Evolutionary conservation across 2,113 vertebrate species (phyloP), one percentile per base, ranked within the genome.

Genomic region (Alligator sinensis): DNA sequence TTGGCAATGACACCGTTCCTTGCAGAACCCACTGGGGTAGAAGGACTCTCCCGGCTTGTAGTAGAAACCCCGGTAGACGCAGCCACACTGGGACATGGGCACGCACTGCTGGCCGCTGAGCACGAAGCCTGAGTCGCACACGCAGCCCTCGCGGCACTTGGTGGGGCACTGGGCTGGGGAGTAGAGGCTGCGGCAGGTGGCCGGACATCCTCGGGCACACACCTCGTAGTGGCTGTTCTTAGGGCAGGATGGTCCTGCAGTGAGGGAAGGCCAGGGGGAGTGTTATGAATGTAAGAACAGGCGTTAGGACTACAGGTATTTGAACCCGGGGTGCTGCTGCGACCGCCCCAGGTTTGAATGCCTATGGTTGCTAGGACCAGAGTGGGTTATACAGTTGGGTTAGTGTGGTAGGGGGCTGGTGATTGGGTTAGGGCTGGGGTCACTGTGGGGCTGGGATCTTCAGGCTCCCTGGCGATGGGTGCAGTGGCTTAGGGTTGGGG

Each of bases 71-170:
- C 95, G 78, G 10, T 98, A 86, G 9, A 87, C 91, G 80, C 98
- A 99, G 3, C 98, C 98, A 11, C 98, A 98, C 3, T 47, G 90
- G n/a, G 97, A 94, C 3, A 62, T 1, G 9, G 97, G 97, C 5
- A 99, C 97, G 8, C 98, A 98, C 2, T 59, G 82, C 0, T 96
- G 79, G 0, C 98, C 95, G 5, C 98, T 98, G 77, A 96, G 93
- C 21, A 89, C 21, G 7, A 98, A 98, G 9, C 97, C 89, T 0
- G 19, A 0, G 3, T 91, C 1, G 15, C 97, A 97, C 0, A 11
- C 4, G 1, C 97, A 97, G 6, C 97, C 97, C 13, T 97, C 91
- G 0, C 1, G 34, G 70, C 97, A 97, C 11, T 0, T 10, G 1
- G 15, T 3, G 1, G 66, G 9, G 22, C 96, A 96, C 1, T 38